Evolutionary conservation across 2,888 invertebrate species (phyloP).

Genomic region (Noctua comes): DNA sequence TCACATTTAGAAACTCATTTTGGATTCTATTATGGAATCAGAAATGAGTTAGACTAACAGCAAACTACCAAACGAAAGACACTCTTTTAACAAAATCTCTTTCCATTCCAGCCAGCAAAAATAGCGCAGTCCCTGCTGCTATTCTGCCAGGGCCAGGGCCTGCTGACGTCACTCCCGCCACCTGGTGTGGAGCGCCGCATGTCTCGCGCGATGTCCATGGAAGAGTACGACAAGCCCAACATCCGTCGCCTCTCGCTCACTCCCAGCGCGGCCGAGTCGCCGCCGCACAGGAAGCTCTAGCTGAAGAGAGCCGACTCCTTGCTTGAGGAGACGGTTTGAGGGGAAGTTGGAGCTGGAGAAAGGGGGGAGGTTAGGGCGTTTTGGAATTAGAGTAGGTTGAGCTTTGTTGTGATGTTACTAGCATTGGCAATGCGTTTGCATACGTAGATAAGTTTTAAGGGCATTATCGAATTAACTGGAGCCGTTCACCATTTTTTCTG

Average conservation of each 20-base stretch:
- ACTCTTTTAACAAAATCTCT: background rate
- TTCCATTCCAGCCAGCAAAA: constrained; percentile 93
- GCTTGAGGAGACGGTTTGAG: constrained; percentile 72
- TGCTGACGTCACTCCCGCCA: constrained; percentile 95
- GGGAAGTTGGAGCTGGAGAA: background rate
- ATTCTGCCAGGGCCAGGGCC: constrained; percentile 96
- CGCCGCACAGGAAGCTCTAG: constrained; percentile 83
- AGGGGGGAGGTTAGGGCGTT: constrained; percentile 32
- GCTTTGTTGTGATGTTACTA: background rate
- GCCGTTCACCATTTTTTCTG: background rate
- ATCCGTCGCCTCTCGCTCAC: constrained; percentile 93
- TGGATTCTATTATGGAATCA: background rate
- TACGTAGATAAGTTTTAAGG: background rate
- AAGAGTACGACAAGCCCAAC: constrained; percentile 95
- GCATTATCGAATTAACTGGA: background rate
- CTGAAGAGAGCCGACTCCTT: constrained; percentile 70
- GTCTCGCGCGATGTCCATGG: constrained; percentile 94
- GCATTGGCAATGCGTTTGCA: background rate
- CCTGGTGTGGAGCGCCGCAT: constrained; percentile 93
- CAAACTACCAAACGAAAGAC: background rate
- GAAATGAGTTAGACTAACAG: background rate
- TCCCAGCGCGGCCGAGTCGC: constrained; percentile 81
- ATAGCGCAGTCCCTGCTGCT: constrained; percentile 96
- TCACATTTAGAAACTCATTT: background rate
- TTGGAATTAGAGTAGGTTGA: background rate